These are phyloP conservation scores for Enteromius mattozi DNA, from an alignment of 2,797 vertebrate genomes.

Conservation along the genomic window DNA sequence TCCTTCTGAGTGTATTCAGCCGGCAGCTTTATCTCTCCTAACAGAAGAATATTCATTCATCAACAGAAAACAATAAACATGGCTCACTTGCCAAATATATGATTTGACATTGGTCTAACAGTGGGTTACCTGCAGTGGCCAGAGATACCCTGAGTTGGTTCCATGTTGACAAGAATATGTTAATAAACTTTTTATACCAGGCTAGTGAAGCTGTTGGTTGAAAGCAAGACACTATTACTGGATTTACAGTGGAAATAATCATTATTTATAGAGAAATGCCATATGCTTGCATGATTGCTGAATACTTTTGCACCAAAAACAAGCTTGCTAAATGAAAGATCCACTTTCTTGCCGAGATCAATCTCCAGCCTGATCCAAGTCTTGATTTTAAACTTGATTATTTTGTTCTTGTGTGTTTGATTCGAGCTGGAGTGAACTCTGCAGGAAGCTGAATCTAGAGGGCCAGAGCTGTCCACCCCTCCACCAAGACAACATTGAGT, in stretches of 20 bases:
- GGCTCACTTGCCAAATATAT: not conserved
- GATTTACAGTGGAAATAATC: not conserved
- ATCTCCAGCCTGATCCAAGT: not conserved
- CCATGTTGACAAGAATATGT: constrained; percentile 86
- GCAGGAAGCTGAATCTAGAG: not conserved
- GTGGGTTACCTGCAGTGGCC: constrained; percentile 82
- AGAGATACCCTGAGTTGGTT: constrained; percentile 88
- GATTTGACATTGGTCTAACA: not conserved
- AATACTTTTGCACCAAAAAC: not conserved
- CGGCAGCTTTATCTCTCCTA: constrained; percentile 92
- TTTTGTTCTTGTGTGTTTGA: not conserved
- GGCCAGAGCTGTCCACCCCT: not conserved
- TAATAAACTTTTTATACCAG: constrained; percentile 74
- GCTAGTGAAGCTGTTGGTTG: constrained; percentile 67
- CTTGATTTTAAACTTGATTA: not conserved
- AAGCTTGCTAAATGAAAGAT: not conserved
- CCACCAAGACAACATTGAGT: not conserved
- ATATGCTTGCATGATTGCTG: not conserved
- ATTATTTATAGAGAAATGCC: not conserved
- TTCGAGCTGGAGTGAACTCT: not conserved
- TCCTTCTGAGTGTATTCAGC: constrained; percentile 79
- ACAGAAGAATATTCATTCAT: not conserved
- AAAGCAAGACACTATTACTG: not conserved
- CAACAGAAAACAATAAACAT: not conserved
- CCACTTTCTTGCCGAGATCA: not conserved